Evolutionary conservation across 2,797 vertebrate species (phyloP), one percentile per base, ranked within the genome.

Genomic region (Anisognathus igniventris): DNA sequence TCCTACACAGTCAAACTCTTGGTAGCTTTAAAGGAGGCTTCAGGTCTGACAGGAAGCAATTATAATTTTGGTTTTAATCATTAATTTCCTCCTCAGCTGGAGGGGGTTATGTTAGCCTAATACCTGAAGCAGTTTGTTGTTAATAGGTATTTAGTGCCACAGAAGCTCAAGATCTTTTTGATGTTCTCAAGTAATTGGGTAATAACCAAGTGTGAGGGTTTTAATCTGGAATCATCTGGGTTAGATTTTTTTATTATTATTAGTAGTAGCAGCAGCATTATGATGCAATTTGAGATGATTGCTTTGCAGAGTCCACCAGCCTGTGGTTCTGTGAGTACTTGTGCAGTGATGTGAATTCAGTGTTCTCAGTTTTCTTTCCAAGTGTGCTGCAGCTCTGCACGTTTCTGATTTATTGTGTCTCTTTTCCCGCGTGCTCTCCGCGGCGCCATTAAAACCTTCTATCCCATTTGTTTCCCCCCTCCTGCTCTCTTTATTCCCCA

Each of bases 401-500:
- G 0, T 56, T 88, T 56, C 66, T 75, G 37, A 64, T 71, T 7
- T 22, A 9, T 25, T 8, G 7, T 0, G 33, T 64, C 6, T 6
- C 44, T 78, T 64, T 44, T 39, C 68, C 67, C 24, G 7, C 2
- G 0, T 8, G 31, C 28, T 58, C 10, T 12, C 25, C 14, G 12
- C 42, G 7, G 27, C 39, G 1, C 2, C 50, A 2, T 33, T 93
- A 56, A 89, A 78, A 47, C 24, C 57, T 71, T 56, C 23, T 24
- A 10, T 50, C 17, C n/a, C 1, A 0, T 64, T 21, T 48, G 11
- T 28, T 7, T 7, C 7, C 6, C 30, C 47, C 1, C 9, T 45
- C 39, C 47, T 35, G 25, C 75, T 95, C 6, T 64, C 66, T 88
- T 58, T 92, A 9, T 79, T 81, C 48, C 39, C 93, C 56, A 10